Conservation (phyloP, 1,140 invertebrate species). For the Drosophila punjabiensis region DNA sequence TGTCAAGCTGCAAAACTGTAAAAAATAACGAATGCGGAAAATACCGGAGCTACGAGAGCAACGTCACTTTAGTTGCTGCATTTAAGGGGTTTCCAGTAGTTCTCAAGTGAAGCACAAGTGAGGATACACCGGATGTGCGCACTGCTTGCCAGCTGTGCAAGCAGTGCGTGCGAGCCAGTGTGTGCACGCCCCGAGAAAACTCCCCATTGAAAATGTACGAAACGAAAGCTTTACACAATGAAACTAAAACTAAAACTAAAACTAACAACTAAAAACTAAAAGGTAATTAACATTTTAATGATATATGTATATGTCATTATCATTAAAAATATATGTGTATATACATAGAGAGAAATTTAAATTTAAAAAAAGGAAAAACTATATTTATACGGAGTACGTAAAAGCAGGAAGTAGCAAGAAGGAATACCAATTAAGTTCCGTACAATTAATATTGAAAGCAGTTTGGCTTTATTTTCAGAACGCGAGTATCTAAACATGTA, state of each 20-base stretch:
- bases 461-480: conserved; percentile 6
- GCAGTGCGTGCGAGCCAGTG: background rate
- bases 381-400: conserved; percentile 36
- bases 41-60: background rate
- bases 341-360: conserved; percentile 29
- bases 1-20: conserved; percentile 20
- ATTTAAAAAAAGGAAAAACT: conserved; percentile 12
- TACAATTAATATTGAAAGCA: conserved; percentile 13
- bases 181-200: conserved; percentile 12
- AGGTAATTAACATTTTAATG: conserved; percentile 18
- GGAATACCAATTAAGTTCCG: conserved; percentile 7
- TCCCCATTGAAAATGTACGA: conserved; percentile 31
- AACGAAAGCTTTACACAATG: conserved; percentile 57
- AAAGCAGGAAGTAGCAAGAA: conserved; percentile 5
- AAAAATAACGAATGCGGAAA: background rate
- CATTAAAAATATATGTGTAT: background rate
- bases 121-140: conserved; percentile 1
- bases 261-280: conserved; percentile 15
- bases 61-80: conserved; percentile 25
- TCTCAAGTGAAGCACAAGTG: background rate
- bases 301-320: background rate
- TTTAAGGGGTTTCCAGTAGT: conserved; percentile 24
- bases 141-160: background rate
- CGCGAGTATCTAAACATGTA: background rate
- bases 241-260: conserved; percentile 43